phyloP scores from a whole-genome alignment of 2,888 invertebrate species.

The Lampropteryx suffumata region DNA sequence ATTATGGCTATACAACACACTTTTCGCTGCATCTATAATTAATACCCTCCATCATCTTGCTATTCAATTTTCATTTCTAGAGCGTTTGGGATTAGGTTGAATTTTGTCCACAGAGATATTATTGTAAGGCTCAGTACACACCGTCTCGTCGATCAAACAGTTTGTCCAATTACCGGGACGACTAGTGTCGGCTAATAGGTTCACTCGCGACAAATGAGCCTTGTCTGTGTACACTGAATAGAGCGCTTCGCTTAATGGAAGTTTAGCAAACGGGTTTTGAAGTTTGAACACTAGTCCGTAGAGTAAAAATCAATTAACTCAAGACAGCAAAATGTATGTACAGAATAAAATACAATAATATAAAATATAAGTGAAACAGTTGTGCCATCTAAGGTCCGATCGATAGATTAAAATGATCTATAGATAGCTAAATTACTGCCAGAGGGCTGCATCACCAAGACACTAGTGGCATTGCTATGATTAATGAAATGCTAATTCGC shows the following conservation, averaged over 20 bases:
- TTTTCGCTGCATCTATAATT: not conserved
- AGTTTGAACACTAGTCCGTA: too few relatives aligned
- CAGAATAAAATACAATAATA: too few relatives aligned
- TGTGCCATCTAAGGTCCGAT: too few relatives aligned
- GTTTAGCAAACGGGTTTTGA: not conserved
- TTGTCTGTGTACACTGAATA: slow-evolving; percentile 10
- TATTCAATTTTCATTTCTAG: not conserved
- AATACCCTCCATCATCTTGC: not conserved
- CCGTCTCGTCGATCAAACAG: slow-evolving; percentile 22
- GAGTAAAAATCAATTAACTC: too few relatives aligned
- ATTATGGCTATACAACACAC: not conserved
- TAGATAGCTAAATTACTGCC: too few relatives aligned
- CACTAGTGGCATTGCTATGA: too few relatives aligned
- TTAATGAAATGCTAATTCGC: too few relatives aligned
- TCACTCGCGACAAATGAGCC: slow-evolving; percentile 27
- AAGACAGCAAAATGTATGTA: too few relatives aligned
- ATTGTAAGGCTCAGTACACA: slow-evolving; percentile 21
- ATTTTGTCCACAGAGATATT: not conserved
- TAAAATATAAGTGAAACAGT: too few relatives aligned
- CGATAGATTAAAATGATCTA: too few relatives aligned
- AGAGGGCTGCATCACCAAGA: too few relatives aligned
- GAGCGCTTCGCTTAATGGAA: slow-evolving; percentile 2
- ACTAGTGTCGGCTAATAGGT: slow-evolving; percentile 26
- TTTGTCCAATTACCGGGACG: slow-evolving; percentile 22
- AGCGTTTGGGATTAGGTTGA: not conserved